Conservation (phyloP, 2,797 vertebrate species). For the Sciurus vulgaris region DNA sequence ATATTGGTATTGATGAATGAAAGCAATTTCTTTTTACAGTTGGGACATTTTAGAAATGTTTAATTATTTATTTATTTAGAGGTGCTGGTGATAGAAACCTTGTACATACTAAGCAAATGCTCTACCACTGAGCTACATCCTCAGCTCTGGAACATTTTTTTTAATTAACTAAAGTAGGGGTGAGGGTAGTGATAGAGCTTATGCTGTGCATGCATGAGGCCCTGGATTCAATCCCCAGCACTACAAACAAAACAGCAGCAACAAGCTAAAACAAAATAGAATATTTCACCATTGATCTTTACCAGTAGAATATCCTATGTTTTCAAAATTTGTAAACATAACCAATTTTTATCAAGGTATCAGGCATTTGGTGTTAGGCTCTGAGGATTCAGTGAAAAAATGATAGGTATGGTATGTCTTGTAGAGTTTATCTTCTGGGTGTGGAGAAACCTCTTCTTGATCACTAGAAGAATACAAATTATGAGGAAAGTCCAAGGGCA, state of each 20-base stretch:
- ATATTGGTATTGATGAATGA: background rate
- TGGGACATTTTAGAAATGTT: background rate
- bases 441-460: background rate
- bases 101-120: too few species aligned
- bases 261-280: constrained; percentile 30
- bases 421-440: constrained; percentile 11
- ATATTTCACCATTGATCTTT: constrained; percentile 38
- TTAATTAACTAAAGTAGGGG: background rate
- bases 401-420: background rate
- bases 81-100: too few species aligned
- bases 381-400: background rate
- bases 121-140: too few species aligned
- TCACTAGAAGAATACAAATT: background rate
- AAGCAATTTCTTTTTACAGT: background rate
- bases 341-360: background rate
- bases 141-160: too few species aligned
- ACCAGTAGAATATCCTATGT: background rate
- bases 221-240: background rate
- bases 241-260: too few species aligned
- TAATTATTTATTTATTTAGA: too few species aligned
- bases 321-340: constrained; percentile 43
- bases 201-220: too few species aligned
- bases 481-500: background rate
- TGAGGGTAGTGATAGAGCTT: too few species aligned
- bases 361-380: background rate